phyloP scores from a whole-genome alignment of 2,797 vertebrate species.

The Bradypodion pumilum region DNA sequence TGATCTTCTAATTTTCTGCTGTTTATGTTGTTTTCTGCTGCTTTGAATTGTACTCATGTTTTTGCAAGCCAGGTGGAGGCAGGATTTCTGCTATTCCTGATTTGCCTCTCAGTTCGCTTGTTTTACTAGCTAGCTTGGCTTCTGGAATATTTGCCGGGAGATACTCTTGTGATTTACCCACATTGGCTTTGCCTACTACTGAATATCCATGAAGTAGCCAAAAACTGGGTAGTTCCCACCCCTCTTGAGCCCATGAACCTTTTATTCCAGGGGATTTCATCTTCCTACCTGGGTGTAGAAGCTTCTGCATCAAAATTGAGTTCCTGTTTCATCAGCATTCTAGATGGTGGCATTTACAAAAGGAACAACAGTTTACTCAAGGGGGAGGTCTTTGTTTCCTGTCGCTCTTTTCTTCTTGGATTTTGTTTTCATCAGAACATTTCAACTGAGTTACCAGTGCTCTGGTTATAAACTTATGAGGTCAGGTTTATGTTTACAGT shows the following conservation, averaged over 20 bases:
- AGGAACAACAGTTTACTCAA: background rate
- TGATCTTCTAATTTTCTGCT: background rate
- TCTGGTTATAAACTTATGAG: background rate
- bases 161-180: background rate
- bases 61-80: background rate
- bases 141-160: slow-evolving; percentile 12
- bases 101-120: background rate
- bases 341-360: background rate
- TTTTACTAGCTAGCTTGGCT: slow-evolving; percentile 11
- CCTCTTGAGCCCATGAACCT: background rate
- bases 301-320: background rate
- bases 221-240: background rate
- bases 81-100: background rate
- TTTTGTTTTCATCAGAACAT: background rate
- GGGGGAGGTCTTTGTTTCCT: background rate
- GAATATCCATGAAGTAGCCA: slow-evolving; percentile 11
- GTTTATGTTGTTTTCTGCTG: too few relatives aligned
- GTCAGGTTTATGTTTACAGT: background rate
- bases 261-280: background rate
- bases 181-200: background rate
- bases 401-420: background rate
- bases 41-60: slow-evolving; percentile 8
- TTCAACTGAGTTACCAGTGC: background rate
- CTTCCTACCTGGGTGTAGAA: background rate
- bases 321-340: background rate